Conservation (phyloP, 2,113 vertebrate genomes). For the Ibidorhyncha struthersii region DNA sequence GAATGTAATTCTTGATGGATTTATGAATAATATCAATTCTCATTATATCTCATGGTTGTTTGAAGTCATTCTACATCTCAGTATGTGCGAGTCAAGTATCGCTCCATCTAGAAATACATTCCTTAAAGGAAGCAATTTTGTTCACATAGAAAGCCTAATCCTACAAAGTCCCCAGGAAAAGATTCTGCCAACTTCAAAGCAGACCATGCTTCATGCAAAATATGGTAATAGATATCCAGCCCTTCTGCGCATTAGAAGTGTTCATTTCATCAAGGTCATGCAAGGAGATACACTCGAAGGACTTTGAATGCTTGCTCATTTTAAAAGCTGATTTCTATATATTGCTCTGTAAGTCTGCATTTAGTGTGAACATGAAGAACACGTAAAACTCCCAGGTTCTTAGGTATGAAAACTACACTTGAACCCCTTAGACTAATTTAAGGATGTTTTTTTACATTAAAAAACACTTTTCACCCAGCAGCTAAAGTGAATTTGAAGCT, state of each 20-base stretch:
- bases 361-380: neutral
- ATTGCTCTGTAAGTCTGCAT: neutral
- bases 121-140: neutral
- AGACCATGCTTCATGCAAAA: neutral
- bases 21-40: conserved; percentile 10
- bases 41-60: neutral
- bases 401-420: neutral
- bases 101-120: neutral
- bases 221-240: neutral
- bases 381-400: neutral
- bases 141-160: neutral
- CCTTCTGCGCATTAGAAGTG: neutral
- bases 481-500: neutral
- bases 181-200: conserved; percentile 41
- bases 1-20: neutral
- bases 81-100: neutral
- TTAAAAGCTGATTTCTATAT: neutral
- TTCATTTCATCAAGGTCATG: neutral
- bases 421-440: neutral
- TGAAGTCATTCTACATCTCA: neutral
- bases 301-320: neutral
- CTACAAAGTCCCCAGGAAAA: neutral
- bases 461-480: neutral
- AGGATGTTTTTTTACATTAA: neutral
- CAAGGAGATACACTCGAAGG: neutral